Base-by-base conservation (phyloP, 2,113 vertebrate genomes). In the Callaeas wilsoni region DNA sequence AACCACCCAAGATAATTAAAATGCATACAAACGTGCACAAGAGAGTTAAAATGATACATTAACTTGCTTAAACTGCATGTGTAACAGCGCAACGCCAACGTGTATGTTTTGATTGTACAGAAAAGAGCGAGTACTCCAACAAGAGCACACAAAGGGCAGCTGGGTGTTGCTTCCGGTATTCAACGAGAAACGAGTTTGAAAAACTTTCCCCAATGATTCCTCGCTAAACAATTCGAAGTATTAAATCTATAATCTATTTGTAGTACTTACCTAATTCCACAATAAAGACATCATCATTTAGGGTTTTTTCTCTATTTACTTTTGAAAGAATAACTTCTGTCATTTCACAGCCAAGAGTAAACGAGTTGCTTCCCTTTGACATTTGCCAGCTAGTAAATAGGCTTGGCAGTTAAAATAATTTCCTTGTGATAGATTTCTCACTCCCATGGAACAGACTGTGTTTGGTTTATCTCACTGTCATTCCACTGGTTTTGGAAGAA, bases 11-110 rank as follows among this genome's bases (percentile, higher is more conserved):
- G 26, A 4, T 17, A 21, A 12, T 64, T 76, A 17, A 3, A 50
- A 12, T 4, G 7, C 12, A 73, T 78, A 44, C 4, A 65, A 42
- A 30, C 0, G 0, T 50, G 29, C 11, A 20, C 16, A 68, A 15
- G 32, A 75, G 44, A 22, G 47, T 55, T 83, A 5, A 46, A 69
- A 63, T 42, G 25, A 13, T 53, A 3, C 44, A 49, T 87, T 69
- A 84, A 65, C 16, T 30, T 33, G 47, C 7, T 73, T 79, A 67
- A 81, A 81, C 47, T 79, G 55, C 23, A 6, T 55, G 9, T 30
- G 12, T 86, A 86, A 68, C 32, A 69, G 49, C 73, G 32, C 39
- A 47, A 6, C 0, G 2, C 56, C 33, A 77, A 14, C 7, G 9
- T 83, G 5, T 42, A 4, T 75, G 55, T 79, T 94, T 62, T 60